Evolutionary conservation across 1,140 invertebrate genomes (phyloP).

Genomic region (Bombus breviceps): DNA sequence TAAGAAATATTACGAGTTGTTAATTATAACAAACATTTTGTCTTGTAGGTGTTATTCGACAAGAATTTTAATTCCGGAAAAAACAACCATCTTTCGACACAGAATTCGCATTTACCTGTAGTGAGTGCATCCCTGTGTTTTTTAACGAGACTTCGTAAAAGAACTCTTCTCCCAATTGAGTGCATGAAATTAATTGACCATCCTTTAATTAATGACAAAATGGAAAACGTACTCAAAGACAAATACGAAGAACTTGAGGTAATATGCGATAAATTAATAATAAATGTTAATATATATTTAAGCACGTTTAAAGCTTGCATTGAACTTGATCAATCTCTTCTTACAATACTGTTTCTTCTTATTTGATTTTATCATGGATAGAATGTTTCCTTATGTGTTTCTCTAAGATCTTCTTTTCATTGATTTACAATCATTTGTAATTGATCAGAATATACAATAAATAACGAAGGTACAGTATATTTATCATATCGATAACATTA

Average conservation of each 20-base stretch:
- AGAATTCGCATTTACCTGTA: slow-evolving; percentile 88
- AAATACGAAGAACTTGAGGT: slow-evolving; percentile 73
- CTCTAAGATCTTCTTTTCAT: too few species aligned
- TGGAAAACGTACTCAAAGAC: slow-evolving; percentile 48
- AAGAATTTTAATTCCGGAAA: slow-evolving; percentile 76
- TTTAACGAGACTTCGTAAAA: slow-evolving; percentile 86
- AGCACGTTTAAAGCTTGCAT: not conserved
- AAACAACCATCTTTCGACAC: slow-evolving; percentile 80
- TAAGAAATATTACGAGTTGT: too few species aligned
- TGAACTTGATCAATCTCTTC: not conserved
- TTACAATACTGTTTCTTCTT: not conserved
- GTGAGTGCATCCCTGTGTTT: slow-evolving; percentile 89
- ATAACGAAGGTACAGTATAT: too few species aligned
- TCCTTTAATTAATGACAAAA: slow-evolving; percentile 65
- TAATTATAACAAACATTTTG: not conserved
- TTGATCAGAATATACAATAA: too few species aligned
- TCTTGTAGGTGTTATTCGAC: slow-evolving; percentile 73
- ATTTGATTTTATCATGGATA: not conserved
- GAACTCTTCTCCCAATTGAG: slow-evolving; percentile 86
- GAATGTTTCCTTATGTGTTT: not conserved
- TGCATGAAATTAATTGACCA: slow-evolving; percentile 68
- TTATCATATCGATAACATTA: not conserved
- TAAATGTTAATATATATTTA: not conserved
- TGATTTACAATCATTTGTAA: too few species aligned
- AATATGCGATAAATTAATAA: slow-evolving; percentile 1